phyloP scores from a whole-genome alignment of 2,113 vertebrate species.

The Rynchops niger region DNA sequence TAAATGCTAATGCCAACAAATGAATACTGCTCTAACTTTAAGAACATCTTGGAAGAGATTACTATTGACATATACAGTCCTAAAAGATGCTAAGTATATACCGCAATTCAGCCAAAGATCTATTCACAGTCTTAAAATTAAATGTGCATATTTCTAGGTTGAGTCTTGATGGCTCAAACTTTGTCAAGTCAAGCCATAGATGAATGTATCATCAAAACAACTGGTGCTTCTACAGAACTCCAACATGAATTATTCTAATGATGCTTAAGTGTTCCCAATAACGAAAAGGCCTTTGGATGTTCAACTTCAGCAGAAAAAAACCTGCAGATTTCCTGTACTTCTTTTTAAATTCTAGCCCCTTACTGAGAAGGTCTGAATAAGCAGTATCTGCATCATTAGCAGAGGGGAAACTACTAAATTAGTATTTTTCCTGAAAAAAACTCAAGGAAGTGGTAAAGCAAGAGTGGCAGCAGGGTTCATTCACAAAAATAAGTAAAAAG shows the following conservation, averaged over 20 bases:
- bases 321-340: background rate
- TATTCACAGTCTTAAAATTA: background rate
- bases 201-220: background rate
- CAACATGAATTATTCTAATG: background rate
- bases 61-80: background rate
- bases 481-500: background rate
- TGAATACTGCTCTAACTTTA: background rate
- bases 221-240: background rate
- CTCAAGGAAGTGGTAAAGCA: background rate
- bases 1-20: background rate
- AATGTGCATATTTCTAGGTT: background rate
- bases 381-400: background rate
- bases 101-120: background rate
- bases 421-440: background rate
- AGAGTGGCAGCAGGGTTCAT: background rate
- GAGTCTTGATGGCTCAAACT: background rate
- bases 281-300: background rate
- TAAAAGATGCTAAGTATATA: background rate
- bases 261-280: background rate
- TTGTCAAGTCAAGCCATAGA: background rate
- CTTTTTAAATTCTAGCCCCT: background rate
- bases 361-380: background rate
- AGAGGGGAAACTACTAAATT: background rate
- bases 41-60: background rate
- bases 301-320: background rate